A percentile compares a stretch with the other conserved stretches of the same genome.
phyloP scores from a whole-genome alignment of 2,888 invertebrate genomes.

The Clostera curtula region DNA sequence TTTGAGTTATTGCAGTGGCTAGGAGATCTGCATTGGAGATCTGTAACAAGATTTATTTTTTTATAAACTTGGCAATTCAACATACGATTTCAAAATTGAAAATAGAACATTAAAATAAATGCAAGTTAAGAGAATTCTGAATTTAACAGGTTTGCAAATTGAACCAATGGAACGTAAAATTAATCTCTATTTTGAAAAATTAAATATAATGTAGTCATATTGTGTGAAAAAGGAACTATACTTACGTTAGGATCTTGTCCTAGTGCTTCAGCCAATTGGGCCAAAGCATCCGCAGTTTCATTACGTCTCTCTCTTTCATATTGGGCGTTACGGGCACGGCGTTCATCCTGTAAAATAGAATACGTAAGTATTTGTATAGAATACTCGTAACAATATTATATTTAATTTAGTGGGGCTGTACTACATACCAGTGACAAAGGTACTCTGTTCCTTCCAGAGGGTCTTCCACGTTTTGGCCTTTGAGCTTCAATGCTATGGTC shows the following conservation, averaged over 20 bases:
- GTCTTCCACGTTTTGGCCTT: conserved; percentile 32
- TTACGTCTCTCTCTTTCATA: conserved; percentile 39
- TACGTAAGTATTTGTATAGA: background rate
- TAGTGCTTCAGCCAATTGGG: conserved; percentile 26
- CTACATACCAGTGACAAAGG: conserved; percentile 33
- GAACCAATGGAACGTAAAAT: too few species aligned
- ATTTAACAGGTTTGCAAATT: too few species aligned
- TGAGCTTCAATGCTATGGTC: conserved; percentile 5
- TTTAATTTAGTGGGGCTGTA: background rate
- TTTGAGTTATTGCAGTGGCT: conserved; percentile 26
- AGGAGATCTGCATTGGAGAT: conserved; percentile 24
- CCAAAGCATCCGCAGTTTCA: conserved; percentile 31
- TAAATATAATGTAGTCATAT: too few species aligned
- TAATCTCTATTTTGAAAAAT: too few species aligned
- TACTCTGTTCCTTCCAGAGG: conserved; percentile 32
- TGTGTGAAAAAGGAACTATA: too few species aligned
- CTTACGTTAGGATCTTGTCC: conserved; percentile 28
- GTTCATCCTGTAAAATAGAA: conserved; percentile 26
- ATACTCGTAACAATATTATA: background rate
- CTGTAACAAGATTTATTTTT: too few species aligned
- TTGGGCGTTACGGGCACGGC: conserved; percentile 38
- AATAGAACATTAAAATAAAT: too few species aligned
- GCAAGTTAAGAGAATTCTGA: too few species aligned
- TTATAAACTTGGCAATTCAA: too few species aligned
- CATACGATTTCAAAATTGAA: too few species aligned